Percentiles rank a stretch among this genome's conserved stretches.
Evolutionary conservation across 2,797 vertebrate species (phyloP).

Genomic region (Chelon labrosus): DNA sequence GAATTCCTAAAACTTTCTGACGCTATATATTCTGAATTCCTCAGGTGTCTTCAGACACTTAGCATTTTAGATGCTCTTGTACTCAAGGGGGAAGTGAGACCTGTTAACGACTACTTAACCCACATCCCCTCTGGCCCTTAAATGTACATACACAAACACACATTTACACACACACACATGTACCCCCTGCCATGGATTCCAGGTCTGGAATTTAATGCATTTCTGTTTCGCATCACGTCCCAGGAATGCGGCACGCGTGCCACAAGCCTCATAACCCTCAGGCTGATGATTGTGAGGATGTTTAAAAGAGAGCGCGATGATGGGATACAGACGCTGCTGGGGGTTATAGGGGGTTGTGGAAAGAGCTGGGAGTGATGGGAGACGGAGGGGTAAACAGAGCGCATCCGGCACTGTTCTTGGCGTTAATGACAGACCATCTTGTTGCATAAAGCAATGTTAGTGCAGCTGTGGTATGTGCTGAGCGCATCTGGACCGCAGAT

Average conservation of each 20-base stretch:
- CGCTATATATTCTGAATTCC: constrained; percentile 70
- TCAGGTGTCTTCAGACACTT: constrained; percentile 48
- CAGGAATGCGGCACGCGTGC: constrained; percentile 83
- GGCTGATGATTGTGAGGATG: constrained; percentile 81
- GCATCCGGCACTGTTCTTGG: constrained; percentile 70
- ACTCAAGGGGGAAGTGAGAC: constrained; percentile 52
- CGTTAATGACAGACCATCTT: constrained; percentile 76
- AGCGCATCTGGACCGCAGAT: constrained; percentile 82
- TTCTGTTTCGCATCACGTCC: constrained; percentile 85
- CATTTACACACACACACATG: constrained; percentile 4
- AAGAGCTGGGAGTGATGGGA: constrained; percentile 1
- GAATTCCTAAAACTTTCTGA: constrained; percentile 67
- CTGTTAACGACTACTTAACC: constrained; percentile 35
- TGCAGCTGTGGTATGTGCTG: constrained; percentile 75
- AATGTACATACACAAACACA: constrained; percentile 13
- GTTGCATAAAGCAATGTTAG: constrained; percentile 78
- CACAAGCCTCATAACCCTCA: constrained; percentile 81
- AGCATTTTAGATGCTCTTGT: constrained; percentile 53
- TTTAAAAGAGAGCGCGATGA: constrained; percentile 79
- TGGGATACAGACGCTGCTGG: constrained; percentile 86
- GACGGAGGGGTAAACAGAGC: constrained; percentile 57
- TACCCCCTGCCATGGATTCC: constrained; percentile 84
- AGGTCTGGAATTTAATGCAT: constrained; percentile 85
- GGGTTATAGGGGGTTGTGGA: constrained; percentile 57
- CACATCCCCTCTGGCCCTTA: neutral